Percentiles rank a stretch among this genome's conserved stretches.
These are phyloP conservation scores for Syrista parreyssii DNA, from an alignment of 2,888 invertebrate species.

Conservation along the genomic window DNA sequence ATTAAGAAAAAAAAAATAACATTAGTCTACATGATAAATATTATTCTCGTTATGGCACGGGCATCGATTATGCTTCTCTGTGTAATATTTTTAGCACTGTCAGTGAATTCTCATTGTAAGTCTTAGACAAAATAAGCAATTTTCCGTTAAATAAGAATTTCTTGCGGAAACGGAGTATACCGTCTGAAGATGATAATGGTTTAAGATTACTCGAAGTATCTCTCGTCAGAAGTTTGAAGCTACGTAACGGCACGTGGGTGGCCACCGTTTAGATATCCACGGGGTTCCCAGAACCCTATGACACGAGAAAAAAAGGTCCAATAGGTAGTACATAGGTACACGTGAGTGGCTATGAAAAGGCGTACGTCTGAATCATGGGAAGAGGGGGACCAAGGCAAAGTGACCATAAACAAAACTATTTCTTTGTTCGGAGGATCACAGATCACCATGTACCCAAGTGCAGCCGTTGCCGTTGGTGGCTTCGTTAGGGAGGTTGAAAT, in stretches of 20 bases:
- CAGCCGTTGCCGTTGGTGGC: neutral
- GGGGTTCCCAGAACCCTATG: slow-evolving; percentile 31
- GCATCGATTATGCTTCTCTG: neutral
- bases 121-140: neutral
- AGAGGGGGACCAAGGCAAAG: neutral
- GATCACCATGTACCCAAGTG: neutral
- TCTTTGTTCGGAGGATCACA: neutral
- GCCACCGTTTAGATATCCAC: slow-evolving; percentile 36
- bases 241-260: slow-evolving; percentile 53
- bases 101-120: neutral
- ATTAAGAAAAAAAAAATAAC: neutral
- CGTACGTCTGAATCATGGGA: slow-evolving; percentile 34
- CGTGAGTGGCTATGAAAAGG: slow-evolving; percentile 37
- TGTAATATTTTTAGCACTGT: neutral
- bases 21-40: neutral
- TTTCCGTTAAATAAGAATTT: neutral
- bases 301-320: slow-evolving; percentile 24
- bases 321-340: slow-evolving; percentile 21
- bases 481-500: neutral
- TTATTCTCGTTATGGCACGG: neutral
- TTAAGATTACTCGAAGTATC: slow-evolving; percentile 54
- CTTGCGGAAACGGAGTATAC: neutral
- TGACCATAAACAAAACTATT: slow-evolving; percentile 1
- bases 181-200: slow-evolving; percentile 24
- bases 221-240: slow-evolving; percentile 32